A percentile compares a stretch with the other conserved stretches of the same genome.
Evolutionary conservation across 1,140 invertebrate genomes (phyloP).

Genomic region (Luehdorfia chinensis): DNA sequence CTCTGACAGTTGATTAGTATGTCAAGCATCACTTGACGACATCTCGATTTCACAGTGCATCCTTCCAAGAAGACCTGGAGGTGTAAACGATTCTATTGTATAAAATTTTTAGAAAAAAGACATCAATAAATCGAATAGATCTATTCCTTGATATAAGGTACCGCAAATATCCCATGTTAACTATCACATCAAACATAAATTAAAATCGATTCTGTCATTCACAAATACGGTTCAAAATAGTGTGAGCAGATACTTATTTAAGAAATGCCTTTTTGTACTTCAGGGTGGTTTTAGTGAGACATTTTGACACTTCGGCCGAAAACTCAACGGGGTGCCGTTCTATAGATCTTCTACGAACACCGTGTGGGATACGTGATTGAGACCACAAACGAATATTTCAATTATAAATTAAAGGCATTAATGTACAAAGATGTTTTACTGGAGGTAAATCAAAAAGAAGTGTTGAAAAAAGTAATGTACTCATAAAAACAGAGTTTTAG

Average conservation of each 20-base stretch:
- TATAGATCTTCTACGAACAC: constrained; percentile 63
- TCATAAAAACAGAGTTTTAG: no score
- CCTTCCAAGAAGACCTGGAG: constrained; percentile 49
- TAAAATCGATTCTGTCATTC: neutral
- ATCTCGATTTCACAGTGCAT: constrained; percentile 38
- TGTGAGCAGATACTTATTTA: constrained; percentile 15
- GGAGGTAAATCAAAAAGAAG: constrained; percentile 1
- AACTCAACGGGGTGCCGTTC: constrained; percentile 58
- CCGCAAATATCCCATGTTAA: constrained; percentile 38
- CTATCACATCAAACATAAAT: neutral
- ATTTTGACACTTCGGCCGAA: constrained; percentile 73
- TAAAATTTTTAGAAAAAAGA: constrained; percentile 31
- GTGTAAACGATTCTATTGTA: constrained; percentile 54
- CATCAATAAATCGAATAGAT: constrained; percentile 43
- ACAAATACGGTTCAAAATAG: constrained; percentile 4
- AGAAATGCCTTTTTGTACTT: constrained; percentile 27
- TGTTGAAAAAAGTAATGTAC: no score
- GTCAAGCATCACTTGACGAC: constrained; percentile 47
- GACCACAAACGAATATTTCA: constrained; percentile 55
- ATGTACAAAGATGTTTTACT: constrained; percentile 12
- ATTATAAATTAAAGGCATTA: constrained; percentile 38
- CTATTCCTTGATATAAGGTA: constrained; percentile 48
- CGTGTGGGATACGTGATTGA: constrained; percentile 58
- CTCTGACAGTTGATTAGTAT: constrained; percentile 47
- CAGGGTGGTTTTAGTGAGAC: constrained; percentile 60